Evolutionary conservation across 2,888 invertebrate genomes (phyloP).

Genomic region (Andrena bicolor): DNA sequence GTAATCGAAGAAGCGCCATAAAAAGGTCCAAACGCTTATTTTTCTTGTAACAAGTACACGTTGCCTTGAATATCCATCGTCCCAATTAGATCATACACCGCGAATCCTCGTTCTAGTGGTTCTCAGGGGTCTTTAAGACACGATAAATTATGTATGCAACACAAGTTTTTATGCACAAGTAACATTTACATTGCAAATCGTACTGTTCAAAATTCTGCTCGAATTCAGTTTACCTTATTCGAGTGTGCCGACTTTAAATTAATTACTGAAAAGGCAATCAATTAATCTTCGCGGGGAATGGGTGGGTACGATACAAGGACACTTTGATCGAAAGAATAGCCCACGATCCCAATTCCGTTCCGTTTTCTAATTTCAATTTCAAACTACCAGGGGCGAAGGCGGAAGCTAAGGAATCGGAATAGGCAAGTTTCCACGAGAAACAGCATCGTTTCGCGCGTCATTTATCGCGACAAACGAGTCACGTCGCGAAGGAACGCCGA

Average conservation of each 20-base stretch:
- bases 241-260: no score
- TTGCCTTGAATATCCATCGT: background rate
- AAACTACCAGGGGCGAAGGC: background rate
- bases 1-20: background rate
- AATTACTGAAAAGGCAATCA: background rate
- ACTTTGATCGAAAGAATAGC: background rate
- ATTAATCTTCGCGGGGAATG: background rate
- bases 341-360: background rate
- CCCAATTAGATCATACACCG: background rate
- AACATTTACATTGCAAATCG: conserved; percentile 9
- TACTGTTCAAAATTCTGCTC: background rate
- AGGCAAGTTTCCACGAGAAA: conserved; percentile 14
- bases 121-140: background rate
- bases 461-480: conserved; percentile 43
- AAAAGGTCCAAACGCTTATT: background rate
- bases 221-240: background rate
- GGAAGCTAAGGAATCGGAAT: background rate
- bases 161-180: background rate
- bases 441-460: conserved; percentile 37
- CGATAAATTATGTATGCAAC: conserved; percentile 15
- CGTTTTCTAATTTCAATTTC: conserved; percentile 24
- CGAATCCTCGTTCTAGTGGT: background rate
- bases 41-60: background rate
- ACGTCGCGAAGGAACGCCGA: conserved; percentile 27
- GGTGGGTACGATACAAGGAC: background rate